Conservation (phyloP, 2,888 invertebrate genomes). For the Chrysomela aeneicollis region DNA sequence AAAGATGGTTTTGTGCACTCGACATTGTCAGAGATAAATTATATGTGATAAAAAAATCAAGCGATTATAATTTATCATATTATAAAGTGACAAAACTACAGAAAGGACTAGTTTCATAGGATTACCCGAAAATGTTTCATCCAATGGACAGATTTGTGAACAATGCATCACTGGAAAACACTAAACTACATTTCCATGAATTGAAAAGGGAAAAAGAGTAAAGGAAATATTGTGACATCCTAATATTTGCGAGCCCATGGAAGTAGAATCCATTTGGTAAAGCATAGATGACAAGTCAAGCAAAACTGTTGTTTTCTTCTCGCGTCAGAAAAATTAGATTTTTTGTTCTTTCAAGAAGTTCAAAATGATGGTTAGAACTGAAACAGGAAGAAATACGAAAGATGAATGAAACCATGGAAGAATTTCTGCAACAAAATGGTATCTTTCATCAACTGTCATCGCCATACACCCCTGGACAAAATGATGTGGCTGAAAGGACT, state of each 20-base stretch:
- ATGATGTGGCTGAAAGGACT: no score
- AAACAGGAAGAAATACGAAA: no score
- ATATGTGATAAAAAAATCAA: constrained; percentile 1
- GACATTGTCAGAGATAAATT: background rate
- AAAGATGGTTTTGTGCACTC: no score
- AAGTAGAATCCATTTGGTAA: constrained; percentile 8
- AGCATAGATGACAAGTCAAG: constrained; percentile 9
- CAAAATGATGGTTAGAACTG: no score
- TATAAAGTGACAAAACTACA: background rate
- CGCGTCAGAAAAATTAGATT: no score
- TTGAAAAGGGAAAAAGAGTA: constrained; percentile 6
- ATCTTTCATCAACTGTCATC: no score
- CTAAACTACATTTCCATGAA: background rate
- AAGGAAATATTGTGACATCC: constrained; percentile 4
- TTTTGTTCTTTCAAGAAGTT: no score
- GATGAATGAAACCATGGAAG: no score
- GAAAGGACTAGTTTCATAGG: constrained; percentile 10
- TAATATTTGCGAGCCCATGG: constrained; percentile 1
- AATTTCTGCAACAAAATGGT: no score
- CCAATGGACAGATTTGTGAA: background rate
- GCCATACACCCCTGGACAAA: no score
- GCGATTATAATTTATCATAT: background rate
- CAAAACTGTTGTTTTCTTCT: background rate
- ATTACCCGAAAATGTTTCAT: constrained; percentile 2
- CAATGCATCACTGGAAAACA: constrained; percentile 3